Percentiles rank a stretch among this genome's conserved stretches.
phyloP scores from a whole-genome alignment of 2,113 vertebrate species.

The Gobius niger region DNA sequence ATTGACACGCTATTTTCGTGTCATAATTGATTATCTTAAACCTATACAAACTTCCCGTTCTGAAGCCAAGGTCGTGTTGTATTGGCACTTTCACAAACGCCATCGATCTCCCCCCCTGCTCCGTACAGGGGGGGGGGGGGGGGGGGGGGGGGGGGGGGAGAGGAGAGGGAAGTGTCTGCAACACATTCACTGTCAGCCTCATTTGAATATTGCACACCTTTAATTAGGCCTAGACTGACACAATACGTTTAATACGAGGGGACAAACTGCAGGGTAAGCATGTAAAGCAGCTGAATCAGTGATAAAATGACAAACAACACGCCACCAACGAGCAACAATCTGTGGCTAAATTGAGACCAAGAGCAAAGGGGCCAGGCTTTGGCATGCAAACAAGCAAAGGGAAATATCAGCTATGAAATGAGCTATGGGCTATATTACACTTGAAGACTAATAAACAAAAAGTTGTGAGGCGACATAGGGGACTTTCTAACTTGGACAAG shows the following conservation, averaged over 20 bases:
- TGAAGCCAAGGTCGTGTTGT: constrained; percentile 7
- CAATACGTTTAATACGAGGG: constrained; percentile 45
- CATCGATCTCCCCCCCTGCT: constrained; percentile 49
- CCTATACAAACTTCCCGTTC: background rate
- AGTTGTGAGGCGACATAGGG: no score
- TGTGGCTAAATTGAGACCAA: background rate
- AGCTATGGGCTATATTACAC: background rate
- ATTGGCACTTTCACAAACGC: constrained; percentile 25
- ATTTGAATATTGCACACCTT: constrained; percentile 45
- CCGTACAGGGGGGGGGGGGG: constrained; percentile 26
- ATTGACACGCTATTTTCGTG: no score
- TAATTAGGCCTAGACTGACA: constrained; percentile 51
- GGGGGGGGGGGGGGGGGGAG: no score
- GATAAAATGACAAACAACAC: constrained; percentile 21
- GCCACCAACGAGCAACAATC: background rate
- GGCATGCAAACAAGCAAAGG: background rate
- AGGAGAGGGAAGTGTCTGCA: background rate
- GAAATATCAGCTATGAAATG: background rate
- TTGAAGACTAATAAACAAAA: no score
- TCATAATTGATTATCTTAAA: background rate
- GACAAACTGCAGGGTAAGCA: constrained; percentile 45
- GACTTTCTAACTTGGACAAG: no score
- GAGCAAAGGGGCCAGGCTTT: background rate
- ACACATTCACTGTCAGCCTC: constrained; percentile 44
- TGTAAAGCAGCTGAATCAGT: constrained; percentile 39